These are phyloP conservation scores for Hormaphis cornu DNA, from an alignment of 1,140 invertebrate genomes.

Conservation along the genomic window DNA sequence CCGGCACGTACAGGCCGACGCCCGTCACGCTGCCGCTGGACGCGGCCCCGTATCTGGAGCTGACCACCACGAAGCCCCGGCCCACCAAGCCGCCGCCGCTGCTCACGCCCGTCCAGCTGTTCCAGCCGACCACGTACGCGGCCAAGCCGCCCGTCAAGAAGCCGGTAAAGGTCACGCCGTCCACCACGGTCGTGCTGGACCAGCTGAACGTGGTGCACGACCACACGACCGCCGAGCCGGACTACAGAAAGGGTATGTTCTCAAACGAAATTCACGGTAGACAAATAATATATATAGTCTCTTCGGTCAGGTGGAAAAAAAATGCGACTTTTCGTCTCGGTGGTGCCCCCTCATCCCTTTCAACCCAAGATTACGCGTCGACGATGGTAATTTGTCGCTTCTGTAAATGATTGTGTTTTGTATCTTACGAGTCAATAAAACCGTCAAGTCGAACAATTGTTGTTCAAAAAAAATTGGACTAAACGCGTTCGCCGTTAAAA, in stretches of 20 bases:
- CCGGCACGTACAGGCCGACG: conserved; percentile 28
- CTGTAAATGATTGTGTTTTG: too few species aligned
- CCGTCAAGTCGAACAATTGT: too few species aligned
- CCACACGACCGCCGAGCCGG: conserved; percentile 43
- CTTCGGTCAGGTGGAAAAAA: too few species aligned
- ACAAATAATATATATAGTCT: too few species aligned
- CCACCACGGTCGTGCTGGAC: conserved; percentile 30
- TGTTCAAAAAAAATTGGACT: too few species aligned
- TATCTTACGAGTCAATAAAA: too few species aligned
- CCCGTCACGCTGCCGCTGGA: conserved; percentile 17
- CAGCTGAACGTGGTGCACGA: conserved; percentile 5
- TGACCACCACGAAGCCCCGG: conserved; percentile 1
- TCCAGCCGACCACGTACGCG: conserved; percentile 21
- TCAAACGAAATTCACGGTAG: too few species aligned
- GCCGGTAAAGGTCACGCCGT: conserved; percentile 37
- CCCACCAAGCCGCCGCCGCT: conserved; percentile 33
- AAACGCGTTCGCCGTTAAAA: too few species aligned
- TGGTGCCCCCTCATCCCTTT: too few species aligned
- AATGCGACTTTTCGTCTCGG: too few species aligned
- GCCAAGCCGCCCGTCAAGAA: conserved; percentile 39
- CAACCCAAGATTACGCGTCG: too few species aligned
- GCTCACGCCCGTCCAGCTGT: conserved; percentile 25
- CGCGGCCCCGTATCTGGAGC: conserved; percentile 31
- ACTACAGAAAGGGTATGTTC: conserved; percentile 55
- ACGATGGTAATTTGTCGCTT: too few species aligned